A percentile compares a stretch with the other conserved stretches of the same genome.
phyloP scores from a whole-genome alignment of 2,888 invertebrate genomes.

The Mesochorus sp. region DNA sequence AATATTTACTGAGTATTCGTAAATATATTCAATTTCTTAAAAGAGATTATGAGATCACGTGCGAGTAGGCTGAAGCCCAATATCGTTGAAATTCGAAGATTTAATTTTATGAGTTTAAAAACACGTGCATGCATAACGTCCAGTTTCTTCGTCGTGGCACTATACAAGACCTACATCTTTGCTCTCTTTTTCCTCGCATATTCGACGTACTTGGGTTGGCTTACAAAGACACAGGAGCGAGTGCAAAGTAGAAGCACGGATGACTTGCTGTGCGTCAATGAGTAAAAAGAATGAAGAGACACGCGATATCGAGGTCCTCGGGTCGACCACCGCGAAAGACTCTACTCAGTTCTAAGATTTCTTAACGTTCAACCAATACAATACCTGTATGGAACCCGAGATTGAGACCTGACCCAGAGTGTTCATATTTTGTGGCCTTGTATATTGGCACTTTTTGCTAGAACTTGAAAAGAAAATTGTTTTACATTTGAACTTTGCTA shows the following conservation, averaged over 20 bases:
- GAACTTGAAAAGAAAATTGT: background rate
- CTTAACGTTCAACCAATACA: slow-evolving; percentile 23
- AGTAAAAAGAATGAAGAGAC: slow-evolving; percentile 32
- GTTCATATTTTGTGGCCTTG: background rate
- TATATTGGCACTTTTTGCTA: background rate
- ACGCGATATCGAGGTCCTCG: slow-evolving; percentile 60
- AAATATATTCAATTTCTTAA: too few species aligned
- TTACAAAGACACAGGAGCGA: slow-evolving; percentile 8
- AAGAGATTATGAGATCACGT: too few species aligned
- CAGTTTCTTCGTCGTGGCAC: background rate
- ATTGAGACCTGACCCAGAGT: slow-evolving; percentile 1
- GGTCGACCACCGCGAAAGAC: slow-evolving; percentile 55
- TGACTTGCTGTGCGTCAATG: slow-evolving; percentile 46
- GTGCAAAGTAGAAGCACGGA: slow-evolving; percentile 39
- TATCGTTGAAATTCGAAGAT: too few species aligned
- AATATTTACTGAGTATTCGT: too few species aligned
- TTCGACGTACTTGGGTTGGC: background rate
- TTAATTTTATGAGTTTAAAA: too few species aligned
- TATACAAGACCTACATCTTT: background rate
- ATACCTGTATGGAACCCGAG: slow-evolving; percentile 38
- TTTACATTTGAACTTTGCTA: too few species aligned
- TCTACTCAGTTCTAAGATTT: slow-evolving; percentile 62
- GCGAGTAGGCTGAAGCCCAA: too few species aligned
- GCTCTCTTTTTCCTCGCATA: background rate
- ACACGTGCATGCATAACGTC: background rate